These are phyloP conservation scores for Thymelicus acteon DNA, from an alignment of 2,888 invertebrate species.

Conservation along the genomic window DNA sequence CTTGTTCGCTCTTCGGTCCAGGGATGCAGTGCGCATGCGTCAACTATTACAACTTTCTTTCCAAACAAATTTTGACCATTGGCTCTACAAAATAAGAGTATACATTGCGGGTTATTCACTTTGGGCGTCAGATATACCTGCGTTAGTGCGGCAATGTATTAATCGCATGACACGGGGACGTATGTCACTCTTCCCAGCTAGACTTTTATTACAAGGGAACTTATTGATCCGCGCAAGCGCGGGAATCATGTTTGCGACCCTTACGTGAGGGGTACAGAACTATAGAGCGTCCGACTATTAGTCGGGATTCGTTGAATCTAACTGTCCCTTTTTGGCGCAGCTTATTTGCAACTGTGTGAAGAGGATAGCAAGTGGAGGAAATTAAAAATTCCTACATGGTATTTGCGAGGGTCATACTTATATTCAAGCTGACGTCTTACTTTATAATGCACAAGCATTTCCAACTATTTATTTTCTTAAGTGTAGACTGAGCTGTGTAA, in stretches of 20 bases:
- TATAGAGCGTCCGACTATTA: conserved; percentile 46
- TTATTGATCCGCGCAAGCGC: conserved; percentile 82
- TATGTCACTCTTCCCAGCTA: not conserved
- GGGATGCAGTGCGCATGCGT: conserved; percentile 77
- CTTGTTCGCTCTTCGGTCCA: conserved; percentile 72
- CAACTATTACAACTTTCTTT: conserved; percentile 49
- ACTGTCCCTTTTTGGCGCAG: conserved; percentile 48
- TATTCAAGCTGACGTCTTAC: not conserved
- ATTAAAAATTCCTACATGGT: conserved; percentile 16
- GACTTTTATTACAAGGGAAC: conserved; percentile 49
- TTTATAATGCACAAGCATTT: conserved; percentile 4
- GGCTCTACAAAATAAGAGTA: not conserved
- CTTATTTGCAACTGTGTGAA: conserved; percentile 28
- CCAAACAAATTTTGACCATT: conserved; percentile 50
- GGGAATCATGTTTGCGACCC: conserved; percentile 53
- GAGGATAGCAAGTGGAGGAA: conserved; percentile 15
- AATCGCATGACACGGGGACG: not conserved
- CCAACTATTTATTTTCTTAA: not conserved
- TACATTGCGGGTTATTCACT: conserved; percentile 52
- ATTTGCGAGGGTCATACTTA: conserved; percentile 18
- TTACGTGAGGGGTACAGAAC: conserved; percentile 51
- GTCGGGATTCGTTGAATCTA: conserved; percentile 39
- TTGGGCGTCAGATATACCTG: no score
- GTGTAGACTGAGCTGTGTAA: no score
- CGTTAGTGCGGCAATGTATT: conserved; percentile 51